A percentile compares a stretch with the other conserved stretches of the same genome.
Evolutionary conservation across 2,888 invertebrate species (phyloP).

Genomic region (Scaptomyza reducta): DNA sequence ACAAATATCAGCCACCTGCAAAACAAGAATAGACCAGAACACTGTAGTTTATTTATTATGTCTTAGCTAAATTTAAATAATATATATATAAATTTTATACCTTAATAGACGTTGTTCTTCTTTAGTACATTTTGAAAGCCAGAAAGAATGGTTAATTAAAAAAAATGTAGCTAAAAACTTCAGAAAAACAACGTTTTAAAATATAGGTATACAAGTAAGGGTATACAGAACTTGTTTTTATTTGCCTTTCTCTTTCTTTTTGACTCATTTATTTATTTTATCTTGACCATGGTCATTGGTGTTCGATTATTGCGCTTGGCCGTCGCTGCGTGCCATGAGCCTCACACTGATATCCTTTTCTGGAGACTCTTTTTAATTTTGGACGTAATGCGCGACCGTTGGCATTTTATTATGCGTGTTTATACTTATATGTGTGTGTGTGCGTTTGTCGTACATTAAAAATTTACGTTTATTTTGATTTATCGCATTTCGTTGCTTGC

Average conservation of each 20-base stretch:
- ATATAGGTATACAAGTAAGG: background rate
- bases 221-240: background rate
- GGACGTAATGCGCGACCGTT: conserved; percentile 2
- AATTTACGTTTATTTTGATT: conserved; percentile 54
- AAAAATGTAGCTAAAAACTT: no score
- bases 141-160: no score
- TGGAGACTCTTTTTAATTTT: conserved; percentile 7
- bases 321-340: background rate
- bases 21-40: no score
- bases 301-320: background rate
- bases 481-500: conserved; percentile 63
- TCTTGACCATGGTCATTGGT: conserved; percentile 45
- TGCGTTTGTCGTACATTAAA: conserved; percentile 59
- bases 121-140: no score
- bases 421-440: conserved; percentile 1
- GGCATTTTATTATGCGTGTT: conserved; percentile 49
- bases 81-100: no score
- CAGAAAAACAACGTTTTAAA: no score
- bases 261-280: conserved; percentile 17
- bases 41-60: no score
- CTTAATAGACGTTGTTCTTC: no score
- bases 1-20: no score
- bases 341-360: conserved; percentile 24
- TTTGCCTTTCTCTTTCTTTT: conserved; percentile 8
- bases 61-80: no score